A percentile compares a stretch with the other conserved stretches of the same genome.
These are phyloP conservation scores for Parnassius orleans DNA, from an alignment of 2,888 invertebrate species.

Conservation along the genomic window DNA sequence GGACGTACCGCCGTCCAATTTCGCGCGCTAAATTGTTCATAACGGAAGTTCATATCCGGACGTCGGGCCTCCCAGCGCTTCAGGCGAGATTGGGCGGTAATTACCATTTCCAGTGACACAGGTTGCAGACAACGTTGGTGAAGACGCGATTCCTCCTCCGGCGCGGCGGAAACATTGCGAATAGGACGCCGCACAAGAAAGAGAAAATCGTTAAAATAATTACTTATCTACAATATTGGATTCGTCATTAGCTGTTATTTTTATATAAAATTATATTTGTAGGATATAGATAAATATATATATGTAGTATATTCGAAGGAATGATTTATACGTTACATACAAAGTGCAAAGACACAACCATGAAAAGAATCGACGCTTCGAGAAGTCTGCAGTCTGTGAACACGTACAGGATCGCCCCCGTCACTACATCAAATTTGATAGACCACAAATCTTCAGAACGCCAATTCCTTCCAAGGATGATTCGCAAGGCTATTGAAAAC, in stretches of 20 bases:
- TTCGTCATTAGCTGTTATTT: slow-evolving; percentile 26
- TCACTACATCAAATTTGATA: too few relatives aligned
- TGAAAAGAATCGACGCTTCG: too few relatives aligned
- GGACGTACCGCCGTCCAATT: slow-evolving; percentile 80
- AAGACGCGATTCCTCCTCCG: slow-evolving; percentile 52
- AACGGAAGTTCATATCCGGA: slow-evolving; percentile 94
- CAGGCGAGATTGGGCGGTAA: slow-evolving; percentile 82
- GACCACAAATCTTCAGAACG: too few relatives aligned
- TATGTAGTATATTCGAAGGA: too few relatives aligned
- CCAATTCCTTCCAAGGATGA: too few relatives aligned
- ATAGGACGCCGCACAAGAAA: slow-evolving; percentile 44
- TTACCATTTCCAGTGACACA: slow-evolving; percentile 79
- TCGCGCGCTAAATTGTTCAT: slow-evolving; percentile 89
- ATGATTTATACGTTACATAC: too few relatives aligned
- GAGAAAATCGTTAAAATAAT: slow-evolving; percentile 53
- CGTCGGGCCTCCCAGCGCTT: slow-evolving; percentile 75
- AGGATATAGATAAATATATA: too few relatives aligned
- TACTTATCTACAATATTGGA: slow-evolving; percentile 41
- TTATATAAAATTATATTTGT: neutral
- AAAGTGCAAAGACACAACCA: too few relatives aligned
- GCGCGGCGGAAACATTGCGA: slow-evolving; percentile 47
- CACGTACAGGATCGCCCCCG: too few relatives aligned
- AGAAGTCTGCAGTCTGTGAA: too few relatives aligned
- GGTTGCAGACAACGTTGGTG: slow-evolving; percentile 69
- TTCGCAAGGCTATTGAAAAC: too few relatives aligned